These are phyloP conservation scores for Aphelenchoides besseyi DNA, from an alignment of 1,140 invertebrate genomes.

Conservation along the genomic window DNA sequence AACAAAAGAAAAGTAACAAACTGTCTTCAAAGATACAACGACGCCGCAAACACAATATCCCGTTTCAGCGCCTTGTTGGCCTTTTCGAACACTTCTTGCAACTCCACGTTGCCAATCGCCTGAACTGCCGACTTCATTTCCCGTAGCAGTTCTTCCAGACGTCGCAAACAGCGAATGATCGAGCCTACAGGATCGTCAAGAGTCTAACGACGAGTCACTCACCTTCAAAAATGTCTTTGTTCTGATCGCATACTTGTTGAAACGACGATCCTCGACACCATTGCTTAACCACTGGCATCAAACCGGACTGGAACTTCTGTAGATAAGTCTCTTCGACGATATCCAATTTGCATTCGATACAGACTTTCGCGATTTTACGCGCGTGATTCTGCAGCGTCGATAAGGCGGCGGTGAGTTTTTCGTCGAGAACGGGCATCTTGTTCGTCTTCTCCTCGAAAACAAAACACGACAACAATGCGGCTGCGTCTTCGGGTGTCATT, in stretches of 20 bases:
- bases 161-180: conserved; percentile 92
- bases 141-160: conserved; percentile 87
- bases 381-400: conserved; percentile 81
- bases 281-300: conserved; percentile 91
- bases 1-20: background rate
- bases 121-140: conserved; percentile 94
- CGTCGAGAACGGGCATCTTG: conserved; percentile 74
- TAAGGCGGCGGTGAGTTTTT: conserved; percentile 80
- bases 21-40: conserved; percentile 83
- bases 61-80: conserved; percentile 83
- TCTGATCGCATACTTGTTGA: conserved; percentile 87
- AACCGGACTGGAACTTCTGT: conserved; percentile 82
- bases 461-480: conserved; percentile 87
- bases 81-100: conserved; percentile 83
- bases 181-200: conserved; percentile 71
- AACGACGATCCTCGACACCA: conserved; percentile 94
- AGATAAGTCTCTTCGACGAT: conserved; percentile 86
- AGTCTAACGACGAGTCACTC: conserved; percentile 18
- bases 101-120: conserved; percentile 87
- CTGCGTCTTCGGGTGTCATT: conserved; percentile 76
- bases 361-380: conserved; percentile 80
- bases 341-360: conserved; percentile 81
- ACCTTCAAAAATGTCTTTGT: conserved; percentile 97
- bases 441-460: conserved; percentile 94
- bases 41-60: conserved; percentile 98